Evolutionary conservation across 2,888 invertebrate genomes (phyloP).

Genomic region (Junonia oenone): DNA sequence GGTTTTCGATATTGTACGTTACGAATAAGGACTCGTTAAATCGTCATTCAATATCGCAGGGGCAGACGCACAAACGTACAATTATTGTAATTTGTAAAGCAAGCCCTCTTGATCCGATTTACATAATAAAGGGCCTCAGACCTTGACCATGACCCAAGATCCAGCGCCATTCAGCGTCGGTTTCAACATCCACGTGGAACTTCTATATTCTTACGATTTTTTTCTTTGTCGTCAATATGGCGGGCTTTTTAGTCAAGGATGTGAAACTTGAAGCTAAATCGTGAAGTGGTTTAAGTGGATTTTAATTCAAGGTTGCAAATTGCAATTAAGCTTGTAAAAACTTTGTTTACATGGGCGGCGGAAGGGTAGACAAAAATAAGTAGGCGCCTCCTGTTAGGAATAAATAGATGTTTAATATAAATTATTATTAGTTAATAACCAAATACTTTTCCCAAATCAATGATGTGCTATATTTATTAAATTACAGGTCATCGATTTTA

Average conservation of each 20-base stretch:
- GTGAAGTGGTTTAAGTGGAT: no score
- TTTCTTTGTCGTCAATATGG: not conserved
- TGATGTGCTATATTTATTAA: no score
- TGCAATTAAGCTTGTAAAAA: no score
- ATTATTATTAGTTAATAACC: no score
- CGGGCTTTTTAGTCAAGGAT: not conserved
- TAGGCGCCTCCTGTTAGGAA: no score
- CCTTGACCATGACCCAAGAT: slow-evolving; percentile 23
- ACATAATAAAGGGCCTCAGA: slow-evolving; percentile 10
- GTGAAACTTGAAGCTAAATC: no score
- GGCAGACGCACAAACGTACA: not conserved
- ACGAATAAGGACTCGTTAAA: not conserved
- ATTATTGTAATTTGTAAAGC: slow-evolving; percentile 3
- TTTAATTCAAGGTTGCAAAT: no score
- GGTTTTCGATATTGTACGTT: not conserved
- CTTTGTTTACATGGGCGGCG: no score
- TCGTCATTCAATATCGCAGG: not conserved
- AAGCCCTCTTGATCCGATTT: slow-evolving; percentile 11
- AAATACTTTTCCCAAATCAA: no score
- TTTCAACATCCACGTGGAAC: not conserved
- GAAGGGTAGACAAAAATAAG: no score
- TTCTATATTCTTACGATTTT: not conserved
- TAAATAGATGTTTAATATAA: no score
- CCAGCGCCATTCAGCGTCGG: not conserved
- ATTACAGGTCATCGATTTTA: no score